A percentile compares a stretch with the other conserved stretches of the same genome.
These are phyloP conservation scores for Cettia cetti DNA, from an alignment of 2,113 vertebrate genomes.

Conservation along the genomic window DNA sequence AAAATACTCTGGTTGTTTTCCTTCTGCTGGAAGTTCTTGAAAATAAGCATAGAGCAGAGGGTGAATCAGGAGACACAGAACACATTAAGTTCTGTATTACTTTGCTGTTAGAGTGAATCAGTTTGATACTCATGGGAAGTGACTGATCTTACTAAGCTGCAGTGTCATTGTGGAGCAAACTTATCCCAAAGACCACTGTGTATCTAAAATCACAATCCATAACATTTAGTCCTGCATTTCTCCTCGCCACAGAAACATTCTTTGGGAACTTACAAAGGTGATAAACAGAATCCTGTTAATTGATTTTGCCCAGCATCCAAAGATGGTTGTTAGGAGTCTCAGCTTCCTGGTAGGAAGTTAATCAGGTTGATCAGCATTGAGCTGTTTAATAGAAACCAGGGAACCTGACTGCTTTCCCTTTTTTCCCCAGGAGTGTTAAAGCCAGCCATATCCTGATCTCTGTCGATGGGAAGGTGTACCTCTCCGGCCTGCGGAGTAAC, in stretches of 20 bases:
- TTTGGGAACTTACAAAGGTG: background rate
- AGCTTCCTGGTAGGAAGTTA: background rate
- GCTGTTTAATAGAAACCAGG: background rate
- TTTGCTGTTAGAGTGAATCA: background rate
- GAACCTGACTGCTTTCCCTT: background rate
- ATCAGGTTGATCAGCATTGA: background rate
- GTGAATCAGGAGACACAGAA: background rate
- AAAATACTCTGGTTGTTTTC: background rate
- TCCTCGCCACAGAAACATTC: background rate
- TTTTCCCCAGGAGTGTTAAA: constrained; percentile 86
- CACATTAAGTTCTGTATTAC: background rate
- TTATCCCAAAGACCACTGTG: background rate
- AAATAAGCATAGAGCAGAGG: background rate
- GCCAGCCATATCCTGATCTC: constrained; percentile 96
- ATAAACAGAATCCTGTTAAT: background rate
- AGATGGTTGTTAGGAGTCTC: background rate
- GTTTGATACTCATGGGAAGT: background rate
- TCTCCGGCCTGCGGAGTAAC: constrained; percentile 92
- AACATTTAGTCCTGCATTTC: background rate
- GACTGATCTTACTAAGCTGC: background rate
- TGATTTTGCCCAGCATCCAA: background rate
- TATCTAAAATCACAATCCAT: background rate
- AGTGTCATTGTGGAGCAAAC: background rate
- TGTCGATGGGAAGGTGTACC: constrained; percentile 90
- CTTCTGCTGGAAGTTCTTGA: background rate